Evolutionary conservation across 1,140 invertebrate species (phyloP).

Genomic region (Bombus sibiricus): DNA sequence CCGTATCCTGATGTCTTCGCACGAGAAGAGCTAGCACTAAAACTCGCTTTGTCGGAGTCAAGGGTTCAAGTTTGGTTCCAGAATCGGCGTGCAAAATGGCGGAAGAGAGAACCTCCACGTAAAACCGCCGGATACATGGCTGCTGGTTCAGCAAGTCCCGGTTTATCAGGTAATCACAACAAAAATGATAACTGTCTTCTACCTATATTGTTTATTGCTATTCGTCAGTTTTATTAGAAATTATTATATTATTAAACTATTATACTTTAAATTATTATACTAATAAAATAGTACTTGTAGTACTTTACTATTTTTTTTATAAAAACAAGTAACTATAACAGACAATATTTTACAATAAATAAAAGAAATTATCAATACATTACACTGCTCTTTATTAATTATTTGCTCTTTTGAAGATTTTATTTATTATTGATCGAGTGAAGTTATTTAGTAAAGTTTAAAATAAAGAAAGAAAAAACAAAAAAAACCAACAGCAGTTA

Average conservation of each 20-base stretch:
- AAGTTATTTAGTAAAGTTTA: neutral
- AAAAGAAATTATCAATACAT: neutral
- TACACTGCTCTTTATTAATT: too few species aligned
- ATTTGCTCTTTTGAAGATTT: neutral
- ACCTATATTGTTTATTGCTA: neutral
- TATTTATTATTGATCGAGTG: neutral
- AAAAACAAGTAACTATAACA: neutral
- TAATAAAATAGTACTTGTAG: neutral
- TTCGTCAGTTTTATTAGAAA: neutral
- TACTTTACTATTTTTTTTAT: neutral
- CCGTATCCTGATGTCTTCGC: conserved; percentile 99
- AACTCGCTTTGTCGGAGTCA: conserved; percentile 95
- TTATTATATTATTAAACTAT: neutral
- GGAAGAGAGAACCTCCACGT: conserved; percentile 98
- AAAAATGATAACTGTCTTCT: neutral
- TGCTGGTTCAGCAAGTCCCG: conserved; percentile 84
- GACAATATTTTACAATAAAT: neutral
- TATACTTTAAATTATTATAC: neutral
- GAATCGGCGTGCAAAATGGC: conserved; percentile 98
- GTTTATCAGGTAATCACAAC: conserved; percentile 79
- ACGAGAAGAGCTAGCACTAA: conserved; percentile 95
- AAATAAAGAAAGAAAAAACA: neutral
- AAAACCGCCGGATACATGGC: conserved; percentile 92
- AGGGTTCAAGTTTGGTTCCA: conserved; percentile 97
- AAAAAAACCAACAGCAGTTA: neutral